Evolutionary conservation across 2,113 vertebrate genomes (phyloP).

Genomic region (Mola mola): DNA sequence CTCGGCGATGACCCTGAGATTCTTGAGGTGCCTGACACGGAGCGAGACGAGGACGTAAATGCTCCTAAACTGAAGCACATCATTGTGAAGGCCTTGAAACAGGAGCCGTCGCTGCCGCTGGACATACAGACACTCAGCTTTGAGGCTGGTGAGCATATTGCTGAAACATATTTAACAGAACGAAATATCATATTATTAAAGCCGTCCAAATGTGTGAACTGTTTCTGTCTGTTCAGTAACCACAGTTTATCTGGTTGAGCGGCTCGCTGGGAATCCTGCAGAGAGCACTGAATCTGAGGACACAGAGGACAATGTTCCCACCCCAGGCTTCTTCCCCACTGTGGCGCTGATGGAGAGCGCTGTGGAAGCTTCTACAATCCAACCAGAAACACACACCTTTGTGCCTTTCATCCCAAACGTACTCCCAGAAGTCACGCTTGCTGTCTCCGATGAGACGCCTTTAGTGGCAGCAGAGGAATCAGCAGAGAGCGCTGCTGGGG

Average conservation of each 20-base stretch:
- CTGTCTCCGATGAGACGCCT: constrained; percentile 16
- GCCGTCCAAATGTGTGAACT: neutral
- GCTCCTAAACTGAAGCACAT: constrained; percentile 85
- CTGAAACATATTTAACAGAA: neutral
- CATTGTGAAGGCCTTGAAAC: constrained; percentile 84
- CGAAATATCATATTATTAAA: neutral
- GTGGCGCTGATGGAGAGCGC: constrained; percentile 43
- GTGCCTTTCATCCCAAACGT: constrained; percentile 54
- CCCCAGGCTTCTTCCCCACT: constrained; percentile 48
- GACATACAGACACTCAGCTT: constrained; percentile 86
- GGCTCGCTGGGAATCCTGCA: constrained; percentile 30
- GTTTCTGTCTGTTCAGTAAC: constrained; percentile 48
- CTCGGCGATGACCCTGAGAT: constrained; percentile 69
- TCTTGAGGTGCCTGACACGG: constrained; percentile 74
- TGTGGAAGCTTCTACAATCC: constrained; percentile 35
- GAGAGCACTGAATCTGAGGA: constrained; percentile 2
- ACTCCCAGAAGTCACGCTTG: constrained; percentile 31
- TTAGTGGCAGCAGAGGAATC: constrained; percentile 29
- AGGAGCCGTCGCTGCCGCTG: constrained; percentile 84
- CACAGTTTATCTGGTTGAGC: constrained; percentile 55
- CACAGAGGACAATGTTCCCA: constrained; percentile 1
- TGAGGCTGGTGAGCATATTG: constrained; percentile 67
- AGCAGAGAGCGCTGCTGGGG: constrained; percentile 12
- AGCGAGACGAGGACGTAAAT: constrained; percentile 47
- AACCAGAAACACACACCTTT: constrained; percentile 49